phyloP scores from a whole-genome alignment of 2,888 invertebrate genomes.

The Drosophila austrosaltans region DNA sequence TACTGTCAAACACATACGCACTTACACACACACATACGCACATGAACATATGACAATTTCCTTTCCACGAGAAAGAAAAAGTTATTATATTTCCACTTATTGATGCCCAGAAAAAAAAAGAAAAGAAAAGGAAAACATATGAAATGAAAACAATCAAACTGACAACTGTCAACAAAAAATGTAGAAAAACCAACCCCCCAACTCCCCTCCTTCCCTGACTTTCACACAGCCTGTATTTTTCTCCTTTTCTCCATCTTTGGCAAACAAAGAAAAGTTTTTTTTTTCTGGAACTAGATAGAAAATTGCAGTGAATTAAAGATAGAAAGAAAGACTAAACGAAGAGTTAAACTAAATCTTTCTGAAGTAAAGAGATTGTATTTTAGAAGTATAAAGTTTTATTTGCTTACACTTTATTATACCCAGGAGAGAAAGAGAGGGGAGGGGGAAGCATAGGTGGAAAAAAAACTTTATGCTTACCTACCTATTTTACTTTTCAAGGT shows the following conservation, averaged over 20 bases:
- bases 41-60: constrained; percentile 3
- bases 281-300: constrained; percentile 2
- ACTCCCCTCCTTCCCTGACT: background rate
- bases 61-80: constrained; percentile 4
- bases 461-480: constrained; percentile 8
- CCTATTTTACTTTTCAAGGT: constrained; percentile 5
- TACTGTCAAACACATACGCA: constrained; percentile 7
- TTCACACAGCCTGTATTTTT: too few relatives aligned
- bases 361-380: constrained; percentile 2
- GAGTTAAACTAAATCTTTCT: background rate
- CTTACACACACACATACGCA: constrained; percentile 3
- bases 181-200: background rate
- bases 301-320: background rate
- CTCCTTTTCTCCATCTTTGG: background rate
- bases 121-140: constrained; percentile 5
- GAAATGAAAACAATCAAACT: constrained; percentile 43
- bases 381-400: constrained; percentile 12
- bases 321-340: background rate
- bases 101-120: constrained; percentile 14
- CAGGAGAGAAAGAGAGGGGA: background rate
- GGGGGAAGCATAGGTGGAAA: background rate
- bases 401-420: constrained; percentile 14
- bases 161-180: constrained; percentile 33
- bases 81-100: constrained; percentile 40
- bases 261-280: constrained; percentile 15